Evolutionary conservation across 2,113 vertebrate genomes (phyloP), one percentile per base, ranked within the genome.

Genomic region (Lonchura striata): DNA sequence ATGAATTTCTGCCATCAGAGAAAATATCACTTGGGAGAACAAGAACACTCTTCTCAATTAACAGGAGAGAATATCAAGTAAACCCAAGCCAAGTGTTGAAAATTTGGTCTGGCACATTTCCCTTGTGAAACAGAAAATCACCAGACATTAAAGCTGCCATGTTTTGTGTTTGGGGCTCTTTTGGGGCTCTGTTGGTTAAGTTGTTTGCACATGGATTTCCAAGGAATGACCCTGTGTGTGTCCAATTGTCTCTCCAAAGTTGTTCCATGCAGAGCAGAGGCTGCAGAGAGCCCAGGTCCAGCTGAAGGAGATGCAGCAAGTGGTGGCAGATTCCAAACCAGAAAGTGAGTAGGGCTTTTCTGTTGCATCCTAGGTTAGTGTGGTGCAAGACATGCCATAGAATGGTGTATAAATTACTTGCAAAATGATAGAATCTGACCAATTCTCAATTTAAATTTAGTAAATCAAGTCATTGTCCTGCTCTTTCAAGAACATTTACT

Each of bases 211-310:
- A 1, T 86, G 42, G 49, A 14, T 95, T 94, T 94, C 79, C 92
- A 59, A 70, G 57, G 71, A 92, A 52, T 86, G 74, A 96, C 35
- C 60, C 41, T 65, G 61, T 24, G 69, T 71, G 22, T 82, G 82
- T 88, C 30, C 88, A 50, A 72, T 93, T 96, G 23, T 97, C 31
- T 96, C 95, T 97, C 89, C 50, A 75, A 97, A 99, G 99, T 96
- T 99, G 52, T 99, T 99, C 95, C 99, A 99, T 35, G 97, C 98
- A 1, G 98, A 99, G 92, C 99, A 99, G 97, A 98, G 98, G 84
- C 96, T 99, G 87, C 99, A 99, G 94, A 98, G 99, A 96, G 98
- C 97, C 19, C 98, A 99, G 89, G 98, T 98, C 78, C 99, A 99
- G 94, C 97, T 99, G 97, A 99, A 99, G 93, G 99, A 99, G 95